Evolutionary conservation across 2,888 invertebrate genomes (phyloP).

Genomic region (Oscheius sp.): DNA sequence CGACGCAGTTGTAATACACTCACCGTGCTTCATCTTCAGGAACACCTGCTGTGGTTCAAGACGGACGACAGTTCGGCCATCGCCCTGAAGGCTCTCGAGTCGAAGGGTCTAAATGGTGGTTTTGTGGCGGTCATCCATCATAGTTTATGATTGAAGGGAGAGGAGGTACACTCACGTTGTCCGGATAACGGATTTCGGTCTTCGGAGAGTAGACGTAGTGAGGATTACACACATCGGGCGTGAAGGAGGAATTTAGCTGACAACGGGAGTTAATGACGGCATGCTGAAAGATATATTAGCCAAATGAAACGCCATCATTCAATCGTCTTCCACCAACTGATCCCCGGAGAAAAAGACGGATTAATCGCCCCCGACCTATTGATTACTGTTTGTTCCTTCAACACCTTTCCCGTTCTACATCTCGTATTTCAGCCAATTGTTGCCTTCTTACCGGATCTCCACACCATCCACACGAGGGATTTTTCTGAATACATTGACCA

Average conservation of each 20-base stretch:
- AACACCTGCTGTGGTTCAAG: slow-evolving; percentile 65
- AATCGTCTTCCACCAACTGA: too few species aligned
- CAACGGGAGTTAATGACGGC: slow-evolving; percentile 50
- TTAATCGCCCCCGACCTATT: too few species aligned
- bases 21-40: slow-evolving; percentile 65
- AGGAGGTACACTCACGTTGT: slow-evolving; percentile 37
- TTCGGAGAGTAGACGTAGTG: slow-evolving; percentile 61
- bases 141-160: slow-evolving; percentile 1
- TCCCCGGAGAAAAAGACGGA: too few species aligned
- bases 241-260: slow-evolving; percentile 51
- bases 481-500: slow-evolving; percentile 60
- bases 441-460: slow-evolving; percentile 53
- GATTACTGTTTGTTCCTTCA: background rate
- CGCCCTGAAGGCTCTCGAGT: slow-evolving; percentile 53
- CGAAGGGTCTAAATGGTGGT: slow-evolving; percentile 52
- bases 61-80: slow-evolving; percentile 57
- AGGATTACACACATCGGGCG: slow-evolving; percentile 48
- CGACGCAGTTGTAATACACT: background rate
- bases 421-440: background rate
- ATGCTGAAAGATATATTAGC: slow-evolving; percentile 39
- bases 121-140: background rate
- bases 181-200: slow-evolving; percentile 53
- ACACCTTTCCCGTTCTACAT: background rate
- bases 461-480: slow-evolving; percentile 66
- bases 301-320: background rate